Evolutionary conservation across 92 coral and sea anemone genomes (phyloP).

Genomic region (Meandrina meandrites): DNA sequence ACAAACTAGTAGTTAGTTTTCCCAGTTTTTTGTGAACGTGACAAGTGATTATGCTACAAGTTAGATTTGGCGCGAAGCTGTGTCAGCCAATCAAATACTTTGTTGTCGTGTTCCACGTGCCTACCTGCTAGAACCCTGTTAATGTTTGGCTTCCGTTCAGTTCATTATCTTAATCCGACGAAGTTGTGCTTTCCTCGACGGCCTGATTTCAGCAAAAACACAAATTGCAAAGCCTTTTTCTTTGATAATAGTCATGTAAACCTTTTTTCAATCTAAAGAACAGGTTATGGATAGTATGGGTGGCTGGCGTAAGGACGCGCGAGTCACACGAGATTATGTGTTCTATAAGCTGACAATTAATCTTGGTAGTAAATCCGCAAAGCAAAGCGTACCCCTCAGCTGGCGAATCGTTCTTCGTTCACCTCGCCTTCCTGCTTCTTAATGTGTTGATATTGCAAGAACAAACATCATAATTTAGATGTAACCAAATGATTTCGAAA

Average conservation of each 20-base stretch:
- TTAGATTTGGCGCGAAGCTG: not conserved
- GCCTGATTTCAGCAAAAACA: not conserved
- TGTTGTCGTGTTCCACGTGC: not conserved
- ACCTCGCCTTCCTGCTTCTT: not conserved
- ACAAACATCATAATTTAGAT: no score
- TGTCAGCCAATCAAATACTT: not conserved
- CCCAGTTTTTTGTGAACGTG: not conserved
- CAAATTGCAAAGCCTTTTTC: not conserved
- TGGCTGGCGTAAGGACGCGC: not conserved
- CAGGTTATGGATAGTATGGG: not conserved
- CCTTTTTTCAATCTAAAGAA: not conserved
- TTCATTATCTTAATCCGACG: not conserved
- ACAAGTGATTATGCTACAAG: not conserved
- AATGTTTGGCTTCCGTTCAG: not conserved
- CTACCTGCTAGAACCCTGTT: not conserved
- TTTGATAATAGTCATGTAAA: no score
- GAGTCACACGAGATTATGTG: not conserved
- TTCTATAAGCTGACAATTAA: not conserved
- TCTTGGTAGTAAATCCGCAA: not conserved
- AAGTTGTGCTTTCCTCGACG: not conserved
- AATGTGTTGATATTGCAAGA: not conserved
- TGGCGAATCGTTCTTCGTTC: not conserved
- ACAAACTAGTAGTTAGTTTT: no score
- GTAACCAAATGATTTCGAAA: not conserved
- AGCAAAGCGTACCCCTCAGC: not conserved